A percentile compares a stretch with the other conserved stretches of the same genome.
phyloP scores from a whole-genome alignment of 92 coral and sea anemone species.

The Parazoanthus darwini region DNA sequence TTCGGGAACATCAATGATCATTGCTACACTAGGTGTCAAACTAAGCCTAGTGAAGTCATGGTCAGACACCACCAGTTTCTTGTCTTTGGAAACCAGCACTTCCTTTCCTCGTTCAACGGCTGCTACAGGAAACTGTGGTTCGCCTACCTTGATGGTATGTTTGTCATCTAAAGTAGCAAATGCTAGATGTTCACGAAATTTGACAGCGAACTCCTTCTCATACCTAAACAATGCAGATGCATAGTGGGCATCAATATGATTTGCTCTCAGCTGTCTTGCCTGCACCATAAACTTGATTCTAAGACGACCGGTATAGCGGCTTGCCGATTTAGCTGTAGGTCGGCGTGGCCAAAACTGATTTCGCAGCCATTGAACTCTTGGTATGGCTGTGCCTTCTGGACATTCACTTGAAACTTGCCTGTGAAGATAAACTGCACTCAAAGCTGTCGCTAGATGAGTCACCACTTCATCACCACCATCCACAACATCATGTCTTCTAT shows the following conservation, averaged over 20 bases:
- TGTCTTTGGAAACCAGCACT: conserved; percentile 46
- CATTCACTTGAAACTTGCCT: conserved; percentile 43
- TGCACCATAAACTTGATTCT: conserved; percentile 52
- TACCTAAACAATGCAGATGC: conserved; percentile 53
- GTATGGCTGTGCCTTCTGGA: conserved; percentile 43
- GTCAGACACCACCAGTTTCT: conserved; percentile 49
- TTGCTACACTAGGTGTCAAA: conserved; percentile 48
- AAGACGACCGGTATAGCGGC: conserved; percentile 39
- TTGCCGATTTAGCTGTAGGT: conserved; percentile 51
- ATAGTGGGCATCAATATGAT: conserved; percentile 56
- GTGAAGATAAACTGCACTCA: conserved; percentile 40
- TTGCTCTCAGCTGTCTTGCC: conserved; percentile 49
- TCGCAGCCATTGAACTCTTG: conserved; percentile 52
- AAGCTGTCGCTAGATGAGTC: conserved; percentile 49
- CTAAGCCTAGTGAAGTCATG: conserved; percentile 55
- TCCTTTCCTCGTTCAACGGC: conserved; percentile 50
- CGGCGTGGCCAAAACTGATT: conserved; percentile 53
- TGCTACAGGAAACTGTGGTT: conserved; percentile 52
- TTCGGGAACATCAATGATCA: conserved; percentile 59
- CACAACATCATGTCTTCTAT: conserved; percentile 40
- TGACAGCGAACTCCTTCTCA: conserved; percentile 35
- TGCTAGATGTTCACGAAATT: conserved; percentile 24
- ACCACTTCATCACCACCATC: conserved; percentile 42
- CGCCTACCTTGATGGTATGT: conserved; percentile 51
- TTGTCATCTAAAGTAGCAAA: conserved; percentile 47